These are phyloP conservation scores for Nothocercus julius DNA, from an alignment of 2,113 vertebrate species.

Conservation along the genomic window DNA sequence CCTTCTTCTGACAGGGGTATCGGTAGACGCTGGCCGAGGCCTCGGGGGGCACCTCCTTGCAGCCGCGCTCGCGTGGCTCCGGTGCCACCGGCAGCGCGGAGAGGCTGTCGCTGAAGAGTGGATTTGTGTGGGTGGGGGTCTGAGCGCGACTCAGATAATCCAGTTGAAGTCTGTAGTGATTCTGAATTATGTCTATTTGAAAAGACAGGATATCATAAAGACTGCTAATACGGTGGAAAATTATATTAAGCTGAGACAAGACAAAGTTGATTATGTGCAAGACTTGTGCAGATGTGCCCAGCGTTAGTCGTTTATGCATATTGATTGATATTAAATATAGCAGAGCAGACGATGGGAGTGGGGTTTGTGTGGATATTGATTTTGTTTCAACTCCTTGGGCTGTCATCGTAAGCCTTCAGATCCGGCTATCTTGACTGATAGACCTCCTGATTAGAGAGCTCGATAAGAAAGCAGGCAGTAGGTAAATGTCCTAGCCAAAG, in stretches of 20 bases:
- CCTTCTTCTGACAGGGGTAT: background rate
- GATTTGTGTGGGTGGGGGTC: background rate
- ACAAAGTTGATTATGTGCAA: conserved; percentile 68
- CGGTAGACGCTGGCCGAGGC: background rate
- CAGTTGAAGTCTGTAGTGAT: conserved; percentile 56
- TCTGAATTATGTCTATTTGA: conserved; percentile 60
- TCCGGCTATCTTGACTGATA: background rate
- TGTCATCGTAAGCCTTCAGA: background rate
- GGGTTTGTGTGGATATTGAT: conserved; percentile 45
- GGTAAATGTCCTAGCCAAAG: background rate
- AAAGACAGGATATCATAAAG: conserved; percentile 69
- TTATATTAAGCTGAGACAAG: conserved; percentile 73
- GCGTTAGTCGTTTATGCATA: conserved; percentile 39
- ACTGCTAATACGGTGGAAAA: conserved; percentile 72
- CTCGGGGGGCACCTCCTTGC: background rate
- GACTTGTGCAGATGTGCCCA: conserved; percentile 55
- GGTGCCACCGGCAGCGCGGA: background rate
- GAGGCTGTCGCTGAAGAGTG: background rate
- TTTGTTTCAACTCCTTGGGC: conserved; percentile 36
- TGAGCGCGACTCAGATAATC: conserved; percentile 36
- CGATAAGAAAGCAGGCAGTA: background rate
- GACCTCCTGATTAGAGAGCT: background rate
- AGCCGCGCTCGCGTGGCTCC: background rate
- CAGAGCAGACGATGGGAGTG: conserved; percentile 10
- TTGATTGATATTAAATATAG: conserved; percentile 65